Base-by-base conservation (phyloP, 2,888 invertebrate species). In the Ethmia dodecea region DNA sequence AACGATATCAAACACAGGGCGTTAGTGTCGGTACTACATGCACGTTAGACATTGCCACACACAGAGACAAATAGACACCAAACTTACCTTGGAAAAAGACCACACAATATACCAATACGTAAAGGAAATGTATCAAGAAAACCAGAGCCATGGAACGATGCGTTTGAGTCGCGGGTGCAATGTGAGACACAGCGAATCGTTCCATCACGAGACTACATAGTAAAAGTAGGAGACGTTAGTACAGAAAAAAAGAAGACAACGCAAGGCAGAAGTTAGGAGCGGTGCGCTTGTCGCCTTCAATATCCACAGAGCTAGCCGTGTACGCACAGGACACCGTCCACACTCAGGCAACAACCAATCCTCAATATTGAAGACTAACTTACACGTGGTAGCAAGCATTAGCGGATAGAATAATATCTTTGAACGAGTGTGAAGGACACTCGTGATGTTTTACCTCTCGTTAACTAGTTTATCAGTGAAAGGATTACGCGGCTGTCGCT, bases 401-500 rank as follows among this genome's bases (percentile, higher is more conserved):
- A 84, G 84, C 84, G 66, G 67, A 81, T 76, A 83, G 71, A 77
- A 75, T 75, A 78, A 78, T 71, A 77, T 76, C 70, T 68, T 68
- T 74, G 71, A 67, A 68, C 77, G 80, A 79, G 73, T 61, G 53
- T 63, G 55, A 43, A 47, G 52, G 49, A 47, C 72, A 69, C 79
- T 74, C 81, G 72, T 60, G 63, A 54, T 72, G 69, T 68, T 73
- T 92, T 92, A 96, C 96, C 98, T 97, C 93, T 95, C 95, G 90
- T 98, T 98, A 87, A 98, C 97, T 86, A 98, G 94, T 91, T 97
- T 97, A 92, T 98, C 97, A 89, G 91, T 92, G 92, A 94, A 93
- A 88, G 97, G 96, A 90, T 97, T 94, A 92, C 97, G 93, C 88
- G 97, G 97, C 89, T 94, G 94, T 88, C 97, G 93, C 93, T 97